Evolutionary conservation across 1,140 invertebrate species (phyloP), one percentile per base, ranked within the genome.

Genomic region (Scylla paramamosain): DNA sequence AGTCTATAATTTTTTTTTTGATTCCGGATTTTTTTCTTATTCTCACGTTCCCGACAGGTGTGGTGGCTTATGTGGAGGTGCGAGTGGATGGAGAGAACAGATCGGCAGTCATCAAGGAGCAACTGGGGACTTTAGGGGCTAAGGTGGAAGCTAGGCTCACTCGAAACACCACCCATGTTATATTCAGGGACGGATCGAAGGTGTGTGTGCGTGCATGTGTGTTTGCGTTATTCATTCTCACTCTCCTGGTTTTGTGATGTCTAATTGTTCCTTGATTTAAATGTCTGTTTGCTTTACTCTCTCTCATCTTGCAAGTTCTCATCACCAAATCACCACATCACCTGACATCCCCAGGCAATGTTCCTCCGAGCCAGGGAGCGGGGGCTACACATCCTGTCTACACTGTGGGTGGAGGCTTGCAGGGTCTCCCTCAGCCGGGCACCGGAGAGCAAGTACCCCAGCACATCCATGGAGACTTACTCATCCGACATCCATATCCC

Each of bases 321-420:
- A 25, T 20, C 6, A 7, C 67, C 67, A 0, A 77, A n/a, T 59
- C 10, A 59, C 52, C 52, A 0, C 20, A 16, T 77, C n/a, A 77
- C 20, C 67, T 77, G n/a, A 77, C 25, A 6, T 77, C 93, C 31
- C 28, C 93, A 96, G 95, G 48, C 84, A 48, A 87, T 92, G 29
- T 96, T 95, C 46, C 59, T 46, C 10, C 77, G 88, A 25, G 92
- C 91, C 14, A 67, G 45, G 91, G 93, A 93, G 32, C 91, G 94
- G 25, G 94, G 95, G n/a, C 93, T 96, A 29, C 92, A 96, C 94
- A 67, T 96, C n/a, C 86, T 96, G 6, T 96, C 93, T 25, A 93
- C 94, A 2, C 28, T 95, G 20, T 96, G 95, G 95, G 90, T 96
- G 59, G 93, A 96, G 45, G 91, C 92, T 0, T 96, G 95, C 31